phyloP scores from a whole-genome alignment of 2,797 vertebrate genomes.

The Poecilia gillii region DNA sequence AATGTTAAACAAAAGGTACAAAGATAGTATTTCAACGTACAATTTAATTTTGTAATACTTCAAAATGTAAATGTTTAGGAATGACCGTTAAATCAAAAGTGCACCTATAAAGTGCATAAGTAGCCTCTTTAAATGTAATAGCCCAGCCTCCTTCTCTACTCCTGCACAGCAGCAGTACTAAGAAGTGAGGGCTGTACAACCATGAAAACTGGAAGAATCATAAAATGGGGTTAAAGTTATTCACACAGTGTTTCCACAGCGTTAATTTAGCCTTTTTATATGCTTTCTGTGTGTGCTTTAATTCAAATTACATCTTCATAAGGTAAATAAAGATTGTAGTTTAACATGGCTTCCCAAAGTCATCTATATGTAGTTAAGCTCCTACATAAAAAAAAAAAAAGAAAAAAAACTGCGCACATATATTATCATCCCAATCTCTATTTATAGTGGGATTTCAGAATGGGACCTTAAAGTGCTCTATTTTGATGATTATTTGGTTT shows the following conservation, averaged over 20 bases:
- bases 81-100: background rate
- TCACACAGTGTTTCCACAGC: constrained; percentile 2
- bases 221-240: constrained; percentile 9
- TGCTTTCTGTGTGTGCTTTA: background rate
- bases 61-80: background rate
- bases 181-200: constrained; percentile 10
- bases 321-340: constrained; percentile 17
- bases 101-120: background rate
- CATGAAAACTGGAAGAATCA: background rate
- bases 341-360: constrained; percentile 9
- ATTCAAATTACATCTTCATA: constrained; percentile 7
- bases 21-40: background rate
- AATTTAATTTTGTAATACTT: background rate
- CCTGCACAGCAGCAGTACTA: background rate
- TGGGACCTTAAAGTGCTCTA: background rate
- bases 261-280: background rate
- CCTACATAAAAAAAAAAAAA: background rate
- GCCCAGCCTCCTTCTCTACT: background rate
- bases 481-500: constrained; percentile 20
- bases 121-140: background rate
- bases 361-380: background rate
- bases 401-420: background rate
- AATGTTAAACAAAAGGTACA: background rate
- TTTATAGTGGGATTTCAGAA: constrained; percentile 7
- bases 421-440: background rate